Evolutionary conservation across 2,797 vertebrate species (phyloP).

Genomic region (Cuniculus paca): DNA sequence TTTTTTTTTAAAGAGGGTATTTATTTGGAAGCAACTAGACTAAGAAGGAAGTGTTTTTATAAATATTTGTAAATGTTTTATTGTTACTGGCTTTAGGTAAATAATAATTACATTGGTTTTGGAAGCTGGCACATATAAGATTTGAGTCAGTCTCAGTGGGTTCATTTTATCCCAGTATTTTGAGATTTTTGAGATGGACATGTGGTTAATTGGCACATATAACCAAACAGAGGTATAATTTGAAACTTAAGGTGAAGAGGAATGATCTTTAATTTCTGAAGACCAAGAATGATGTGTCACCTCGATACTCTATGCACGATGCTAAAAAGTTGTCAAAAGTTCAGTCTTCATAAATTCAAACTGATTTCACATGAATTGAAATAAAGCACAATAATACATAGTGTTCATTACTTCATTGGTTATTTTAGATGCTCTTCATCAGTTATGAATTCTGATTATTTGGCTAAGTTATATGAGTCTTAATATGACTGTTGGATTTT

Average conservation of each 20-base stretch:
- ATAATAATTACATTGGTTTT: neutral
- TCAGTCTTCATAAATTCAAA: neutral
- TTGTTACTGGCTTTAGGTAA: neutral
- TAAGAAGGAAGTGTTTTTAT: neutral
- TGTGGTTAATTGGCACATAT: neutral
- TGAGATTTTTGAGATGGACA: neutral
- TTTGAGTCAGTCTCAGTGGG: neutral
- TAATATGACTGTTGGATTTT: neutral
- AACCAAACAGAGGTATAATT: neutral
- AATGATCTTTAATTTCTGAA: neutral
- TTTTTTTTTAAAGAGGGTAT: neutral
- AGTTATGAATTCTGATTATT: neutral
- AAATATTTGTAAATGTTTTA: neutral
- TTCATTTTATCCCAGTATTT: slow-evolving; percentile 2
- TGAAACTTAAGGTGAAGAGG: neutral
- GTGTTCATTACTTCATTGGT: neutral
- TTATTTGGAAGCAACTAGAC: neutral
- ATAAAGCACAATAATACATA: neutral
- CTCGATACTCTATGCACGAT: neutral
- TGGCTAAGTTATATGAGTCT: neutral
- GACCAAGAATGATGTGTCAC: neutral
- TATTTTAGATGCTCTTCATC: neutral
- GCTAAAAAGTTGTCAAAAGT: neutral
- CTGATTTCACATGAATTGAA: neutral
- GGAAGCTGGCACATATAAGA: neutral